phyloP scores from a whole-genome alignment of 2,113 vertebrate genomes.

The Aplodontia rufa region DNA sequence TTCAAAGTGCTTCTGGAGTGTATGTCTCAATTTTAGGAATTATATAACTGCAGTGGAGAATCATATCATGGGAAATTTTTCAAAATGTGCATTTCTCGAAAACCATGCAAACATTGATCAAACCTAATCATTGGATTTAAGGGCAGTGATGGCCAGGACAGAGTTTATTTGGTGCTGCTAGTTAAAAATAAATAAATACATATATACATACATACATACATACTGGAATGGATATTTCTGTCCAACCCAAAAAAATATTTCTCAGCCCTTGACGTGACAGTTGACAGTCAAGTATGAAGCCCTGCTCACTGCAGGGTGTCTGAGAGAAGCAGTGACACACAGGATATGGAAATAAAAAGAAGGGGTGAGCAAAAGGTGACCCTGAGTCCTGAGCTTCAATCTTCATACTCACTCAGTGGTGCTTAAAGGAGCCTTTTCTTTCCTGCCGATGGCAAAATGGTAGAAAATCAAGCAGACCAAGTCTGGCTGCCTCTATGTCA shows the following conservation, averaged over 20 bases:
- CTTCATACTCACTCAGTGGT: neutral
- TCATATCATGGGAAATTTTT: neutral
- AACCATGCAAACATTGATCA: neutral
- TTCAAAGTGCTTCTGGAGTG: neutral
- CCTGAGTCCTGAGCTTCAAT: neutral
- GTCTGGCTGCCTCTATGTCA: neutral
- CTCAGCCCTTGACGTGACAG: neutral
- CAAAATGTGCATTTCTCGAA: neutral
- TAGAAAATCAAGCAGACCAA: neutral
- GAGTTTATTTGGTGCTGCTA: neutral
- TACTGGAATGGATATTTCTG: neutral
- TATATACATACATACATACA: too few relatives aligned
- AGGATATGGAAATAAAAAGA: neutral
- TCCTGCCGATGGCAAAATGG: neutral
- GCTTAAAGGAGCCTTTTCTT: neutral
- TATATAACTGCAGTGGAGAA: neutral
- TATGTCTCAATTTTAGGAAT: neutral
- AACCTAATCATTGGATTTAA: neutral
- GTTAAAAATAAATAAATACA: neutral
- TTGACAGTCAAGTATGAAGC: neutral
- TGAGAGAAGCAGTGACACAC: neutral
- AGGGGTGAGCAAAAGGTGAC: neutral
- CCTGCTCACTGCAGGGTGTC: neutral
- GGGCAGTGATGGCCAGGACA: neutral
- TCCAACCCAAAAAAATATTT: constrained; percentile 44